Percentiles rank a stretch among this genome's conserved stretches.
Evolutionary conservation across 92 coral and sea anemone species (phyloP).

Genomic region (Phymanthus crucifer): DNA sequence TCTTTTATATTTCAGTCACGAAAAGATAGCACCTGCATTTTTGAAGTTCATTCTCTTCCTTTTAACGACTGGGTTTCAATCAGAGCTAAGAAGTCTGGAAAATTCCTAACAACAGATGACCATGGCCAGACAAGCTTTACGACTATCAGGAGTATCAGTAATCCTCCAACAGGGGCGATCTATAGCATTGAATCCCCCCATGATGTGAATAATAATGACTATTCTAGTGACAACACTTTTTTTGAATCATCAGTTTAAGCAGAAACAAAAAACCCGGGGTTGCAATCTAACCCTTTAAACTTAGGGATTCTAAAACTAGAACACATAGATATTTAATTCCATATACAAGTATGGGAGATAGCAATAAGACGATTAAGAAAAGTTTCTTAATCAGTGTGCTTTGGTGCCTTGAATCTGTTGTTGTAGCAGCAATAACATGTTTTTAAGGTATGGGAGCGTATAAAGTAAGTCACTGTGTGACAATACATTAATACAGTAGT

Average conservation of each 20-base stretch:
- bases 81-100: neutral
- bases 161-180: neutral
- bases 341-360: no score
- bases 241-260: neutral
- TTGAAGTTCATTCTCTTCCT: neutral
- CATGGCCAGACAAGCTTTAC: neutral
- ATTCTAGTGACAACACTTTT: neutral
- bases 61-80: neutral
- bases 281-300: no score
- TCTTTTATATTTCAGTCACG: neutral
- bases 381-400: neutral
- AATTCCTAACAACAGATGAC: neutral
- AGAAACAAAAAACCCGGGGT: neutral
- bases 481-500: neutral
- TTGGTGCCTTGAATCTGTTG: slow-evolving; percentile 9
- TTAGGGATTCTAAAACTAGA: no score
- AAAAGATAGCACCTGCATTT: neutral
- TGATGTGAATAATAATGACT: neutral
- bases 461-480: slow-evolving; percentile 33
- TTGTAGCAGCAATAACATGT: neutral
- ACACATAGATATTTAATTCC: no score
- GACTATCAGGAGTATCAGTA: neutral
- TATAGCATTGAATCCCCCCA: neutral
- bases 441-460: slow-evolving; percentile 10
- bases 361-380: neutral